Base-by-base conservation (phyloP, 1,140 invertebrate species). In the Cheumatopsyche charites region DNA sequence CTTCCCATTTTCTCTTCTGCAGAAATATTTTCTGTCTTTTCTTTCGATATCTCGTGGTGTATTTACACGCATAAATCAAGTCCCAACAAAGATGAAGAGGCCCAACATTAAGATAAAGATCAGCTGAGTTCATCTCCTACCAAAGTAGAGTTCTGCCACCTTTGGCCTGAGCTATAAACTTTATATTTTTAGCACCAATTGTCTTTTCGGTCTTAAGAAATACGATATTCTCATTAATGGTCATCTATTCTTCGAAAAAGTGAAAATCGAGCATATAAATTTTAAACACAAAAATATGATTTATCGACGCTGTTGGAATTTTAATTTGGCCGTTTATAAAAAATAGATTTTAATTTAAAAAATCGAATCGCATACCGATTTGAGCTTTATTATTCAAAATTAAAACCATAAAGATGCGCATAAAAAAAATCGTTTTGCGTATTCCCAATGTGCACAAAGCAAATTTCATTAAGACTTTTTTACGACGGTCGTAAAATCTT, bases 21-120 rank as follows among this genome's bases (percentile, higher is more conserved):
- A 36, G 19, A 21, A 4, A n/a, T 65, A 45, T 65, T 11, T 42
- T 65, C 13, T 25, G 13, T 52, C 45, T 47, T 23, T 49, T 67
- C n/a, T n/a, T 52, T 23, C 26, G 65, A 67, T 49, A 67, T 67
- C 65, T 67, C 26, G 65, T 26, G 65, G 43, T 43, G 26, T 67
- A 43, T 67, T 67, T 67, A 67, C 65, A 67, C 26, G 65, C 65
- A 67, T 67, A 67, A 67, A 67, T 67, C 65, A 67, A 67, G 65
- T 49, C 25, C 43, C 65, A 67, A 67, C 65, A 67, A 67, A 67
- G 65, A 67, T 67, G 65, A 43, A 67, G 65, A 42, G 65, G 21
- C 17, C 65, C 65, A 67, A 67, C 65, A 67, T 67, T 67, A 67
- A 67, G 65, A 67, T 67, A 67, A 67, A 67, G 65, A 67, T 67